A percentile compares a stretch with the other conserved stretches of the same genome.
Evolutionary conservation across 2,888 invertebrate genomes (phyloP).

Genomic region (Strigamia maritima): DNA sequence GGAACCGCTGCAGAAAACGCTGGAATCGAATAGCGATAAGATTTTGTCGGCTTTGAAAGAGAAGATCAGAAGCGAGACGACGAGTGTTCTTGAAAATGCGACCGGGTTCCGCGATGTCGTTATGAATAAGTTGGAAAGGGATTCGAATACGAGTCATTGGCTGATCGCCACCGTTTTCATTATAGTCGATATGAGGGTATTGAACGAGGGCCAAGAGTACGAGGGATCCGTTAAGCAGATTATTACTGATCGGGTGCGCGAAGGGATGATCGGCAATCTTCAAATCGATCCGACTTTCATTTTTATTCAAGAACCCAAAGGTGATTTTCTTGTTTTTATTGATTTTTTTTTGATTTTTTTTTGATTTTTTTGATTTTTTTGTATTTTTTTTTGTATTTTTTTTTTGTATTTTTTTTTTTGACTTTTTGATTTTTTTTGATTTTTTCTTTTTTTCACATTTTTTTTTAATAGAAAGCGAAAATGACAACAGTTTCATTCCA

Average conservation of each 20-base stretch:
- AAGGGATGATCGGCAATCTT: constrained; percentile 72
- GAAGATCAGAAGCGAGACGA: not conserved
- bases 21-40: not conserved
- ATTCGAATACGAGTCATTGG: not conserved
- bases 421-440: too few species aligned
- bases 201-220: not conserved
- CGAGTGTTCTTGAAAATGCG: not conserved
- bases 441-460: not conserved
- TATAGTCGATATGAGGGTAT: not conserved
- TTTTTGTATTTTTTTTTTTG: too few species aligned
- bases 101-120: not conserved
- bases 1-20: not conserved
- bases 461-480: not conserved
- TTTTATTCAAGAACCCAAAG: constrained; percentile 51
- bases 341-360: not conserved
- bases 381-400: not conserved
- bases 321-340: constrained; percentile 25
- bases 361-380: not conserved
- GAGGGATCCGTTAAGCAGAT: constrained; percentile 52
- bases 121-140: not conserved
- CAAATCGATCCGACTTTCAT: constrained; percentile 77
- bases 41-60: not conserved
- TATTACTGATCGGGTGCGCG: constrained; percentile 66
- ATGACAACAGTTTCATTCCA: not conserved
- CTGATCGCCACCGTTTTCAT: not conserved